Evolutionary conservation across 2,797 vertebrate species (phyloP).

Genomic region (Peromyscus nudipes): DNA sequence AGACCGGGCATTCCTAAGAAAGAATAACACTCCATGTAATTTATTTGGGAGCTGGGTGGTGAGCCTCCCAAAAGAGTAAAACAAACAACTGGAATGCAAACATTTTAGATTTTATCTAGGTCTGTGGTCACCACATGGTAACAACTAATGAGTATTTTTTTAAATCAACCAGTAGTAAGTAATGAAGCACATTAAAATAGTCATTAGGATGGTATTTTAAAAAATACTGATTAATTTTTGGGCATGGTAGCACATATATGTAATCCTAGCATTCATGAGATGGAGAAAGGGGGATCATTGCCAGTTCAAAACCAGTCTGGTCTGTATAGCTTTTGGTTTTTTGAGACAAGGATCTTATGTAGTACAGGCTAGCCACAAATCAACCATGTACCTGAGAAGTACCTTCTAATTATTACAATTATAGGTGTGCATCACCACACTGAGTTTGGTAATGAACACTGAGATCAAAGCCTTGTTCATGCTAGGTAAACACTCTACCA

Average conservation of each 20-base stretch:
- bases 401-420: neutral
- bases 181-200: neutral
- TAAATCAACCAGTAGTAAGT: neutral
- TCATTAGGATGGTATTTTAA: neutral
- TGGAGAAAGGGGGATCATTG: neutral
- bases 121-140: neutral
- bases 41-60: neutral
- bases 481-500: neutral
- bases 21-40: neutral
- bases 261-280: neutral
- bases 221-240: neutral
- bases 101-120: neutral
- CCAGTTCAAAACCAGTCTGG: neutral
- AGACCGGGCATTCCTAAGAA: neutral
- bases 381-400: neutral
- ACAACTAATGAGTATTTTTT: neutral
- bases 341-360: neutral
- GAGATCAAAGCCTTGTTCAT: neutral
- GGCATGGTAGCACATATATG: neutral
- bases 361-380: neutral
- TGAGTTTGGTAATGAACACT: neutral
- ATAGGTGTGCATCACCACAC: neutral
- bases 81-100: neutral
- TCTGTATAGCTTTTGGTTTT: neutral
- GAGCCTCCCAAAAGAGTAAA: neutral